Base-by-base conservation (phyloP, 2,888 invertebrate genomes). In the Tuta absoluta region DNA sequence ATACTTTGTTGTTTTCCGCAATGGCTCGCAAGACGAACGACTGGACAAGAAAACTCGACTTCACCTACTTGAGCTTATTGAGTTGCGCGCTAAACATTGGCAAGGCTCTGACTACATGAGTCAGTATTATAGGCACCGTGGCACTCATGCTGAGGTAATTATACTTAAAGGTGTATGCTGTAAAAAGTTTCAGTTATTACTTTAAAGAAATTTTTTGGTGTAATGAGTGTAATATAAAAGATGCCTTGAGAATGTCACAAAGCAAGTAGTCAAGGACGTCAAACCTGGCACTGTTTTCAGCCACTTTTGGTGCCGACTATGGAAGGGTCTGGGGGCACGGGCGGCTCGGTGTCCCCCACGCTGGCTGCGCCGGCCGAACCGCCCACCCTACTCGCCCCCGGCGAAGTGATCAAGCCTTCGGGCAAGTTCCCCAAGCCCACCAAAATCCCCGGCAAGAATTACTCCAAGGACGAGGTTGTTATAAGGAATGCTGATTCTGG, bases 401-500 rank as follows among this genome's bases (percentile, higher is more conserved):
- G 97, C 62, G 97, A 97, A 87, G 93, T 97, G 62, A 93, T 97
- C 74, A 96, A 96, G 86, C 94, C 96, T 66, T 97, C 97, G 48
- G 97, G 97, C 65, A 97, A 97, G 89, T 97, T 96, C 86, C 92
- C 94, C 62, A 96, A 96, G 85, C 97, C 97, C 49, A 97, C 97
- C 12, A 95, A 97, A 86, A 96, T 98, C 75, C 96, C 97, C 60
- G 97, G 97, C 74, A 98, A 98, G 89, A 97, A 96, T 83, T 98
- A 97, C 89, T 97, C 97, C 79, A 97, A 98, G 86, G 98, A 98
- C 83, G 98, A 98, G 90, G 96, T 98, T 69, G 96, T 98, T 68
- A 98, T 98, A 78, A 93, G 98, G 72, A 98, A 98, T 86, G 96
- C 97, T 68, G 98, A 98, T 89, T 98, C 98, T 62, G 98, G 98